Conservation (phyloP, 2,113 vertebrate genomes). For the Gymnarchus niloticus region DNA sequence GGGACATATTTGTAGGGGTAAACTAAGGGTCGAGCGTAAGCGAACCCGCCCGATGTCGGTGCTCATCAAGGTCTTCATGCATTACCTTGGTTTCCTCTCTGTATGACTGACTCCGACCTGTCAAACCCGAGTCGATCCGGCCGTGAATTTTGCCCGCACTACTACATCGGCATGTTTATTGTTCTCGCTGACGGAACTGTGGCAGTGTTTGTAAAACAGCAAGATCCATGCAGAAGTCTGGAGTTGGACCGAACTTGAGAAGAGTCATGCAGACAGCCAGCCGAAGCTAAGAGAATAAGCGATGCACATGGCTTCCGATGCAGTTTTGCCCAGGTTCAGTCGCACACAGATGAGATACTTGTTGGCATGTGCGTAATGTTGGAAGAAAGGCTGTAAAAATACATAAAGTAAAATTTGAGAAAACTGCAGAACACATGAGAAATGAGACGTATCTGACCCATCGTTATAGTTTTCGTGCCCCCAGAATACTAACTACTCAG, state of each 20-base stretch:
- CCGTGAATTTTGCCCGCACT: conserved; percentile 27
- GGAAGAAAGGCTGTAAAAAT: not conserved
- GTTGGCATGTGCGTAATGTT: not conserved
- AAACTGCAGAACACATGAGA: not conserved
- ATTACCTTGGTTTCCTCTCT: not conserved
- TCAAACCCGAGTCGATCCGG: conserved; percentile 7
- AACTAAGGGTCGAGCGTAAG: not conserved
- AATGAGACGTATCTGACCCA: not conserved
- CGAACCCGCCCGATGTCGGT: not conserved
- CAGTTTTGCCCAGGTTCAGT: not conserved
- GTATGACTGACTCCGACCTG: not conserved
- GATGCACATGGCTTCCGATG: conserved; percentile 31
- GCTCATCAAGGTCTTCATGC: not conserved
- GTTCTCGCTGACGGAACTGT: conserved; percentile 59
- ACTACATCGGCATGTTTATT: conserved; percentile 56
- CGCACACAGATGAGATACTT: not conserved
- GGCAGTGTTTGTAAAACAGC: conserved; percentile 59
- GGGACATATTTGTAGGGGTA: conserved; percentile 8
- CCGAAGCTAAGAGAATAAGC: conserved; percentile 33
- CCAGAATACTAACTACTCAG: not conserved
- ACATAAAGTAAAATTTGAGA: not conserved
- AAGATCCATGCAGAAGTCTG: conserved; percentile 56
- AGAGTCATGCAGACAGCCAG: conserved; percentile 34
- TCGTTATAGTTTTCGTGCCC: not conserved
- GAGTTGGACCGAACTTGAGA: conserved; percentile 44